Evolutionary conservation across 2,113 vertebrate genomes (phyloP).

Genomic region (Cheirogaleus medius): DNA sequence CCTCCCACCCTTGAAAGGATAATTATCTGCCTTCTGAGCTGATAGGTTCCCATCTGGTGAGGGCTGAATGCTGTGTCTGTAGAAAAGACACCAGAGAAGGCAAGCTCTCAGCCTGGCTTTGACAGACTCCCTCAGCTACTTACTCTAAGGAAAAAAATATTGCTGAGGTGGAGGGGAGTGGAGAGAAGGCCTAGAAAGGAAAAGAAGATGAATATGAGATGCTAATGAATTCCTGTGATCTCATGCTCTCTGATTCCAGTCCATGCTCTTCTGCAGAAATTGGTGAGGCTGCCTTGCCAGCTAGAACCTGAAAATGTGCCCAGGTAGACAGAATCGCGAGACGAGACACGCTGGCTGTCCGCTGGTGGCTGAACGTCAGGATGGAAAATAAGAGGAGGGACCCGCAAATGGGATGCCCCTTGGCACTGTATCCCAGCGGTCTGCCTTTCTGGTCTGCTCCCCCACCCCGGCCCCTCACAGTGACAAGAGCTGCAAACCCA

Average conservation of each 20-base stretch:
- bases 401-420: neutral
- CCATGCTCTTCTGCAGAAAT: neutral
- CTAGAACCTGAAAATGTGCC: neutral
- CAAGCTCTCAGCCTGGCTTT: conserved; percentile 14
- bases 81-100: conserved; percentile 58
- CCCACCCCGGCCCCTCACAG: neutral
- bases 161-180: neutral
- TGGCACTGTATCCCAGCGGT: neutral
- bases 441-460: neutral
- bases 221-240: conserved; percentile 33
- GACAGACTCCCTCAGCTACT: conserved; percentile 22
- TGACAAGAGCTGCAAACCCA: neutral
- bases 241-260: neutral
- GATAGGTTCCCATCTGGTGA: conserved; percentile 74
- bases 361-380: neutral
- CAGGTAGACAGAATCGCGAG: neutral
- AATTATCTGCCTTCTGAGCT: conserved; percentile 58
- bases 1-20: neutral
- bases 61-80: conserved; percentile 49
- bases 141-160: neutral
- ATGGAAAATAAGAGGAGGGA: neutral
- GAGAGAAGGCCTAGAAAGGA: neutral
- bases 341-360: neutral
- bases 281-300: neutral
- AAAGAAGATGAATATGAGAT: neutral